A percentile compares a stretch with the other conserved stretches of the same genome.
phyloP scores from a whole-genome alignment of 2,888 invertebrate genomes.

The Carterocephalus palaemon region DNA sequence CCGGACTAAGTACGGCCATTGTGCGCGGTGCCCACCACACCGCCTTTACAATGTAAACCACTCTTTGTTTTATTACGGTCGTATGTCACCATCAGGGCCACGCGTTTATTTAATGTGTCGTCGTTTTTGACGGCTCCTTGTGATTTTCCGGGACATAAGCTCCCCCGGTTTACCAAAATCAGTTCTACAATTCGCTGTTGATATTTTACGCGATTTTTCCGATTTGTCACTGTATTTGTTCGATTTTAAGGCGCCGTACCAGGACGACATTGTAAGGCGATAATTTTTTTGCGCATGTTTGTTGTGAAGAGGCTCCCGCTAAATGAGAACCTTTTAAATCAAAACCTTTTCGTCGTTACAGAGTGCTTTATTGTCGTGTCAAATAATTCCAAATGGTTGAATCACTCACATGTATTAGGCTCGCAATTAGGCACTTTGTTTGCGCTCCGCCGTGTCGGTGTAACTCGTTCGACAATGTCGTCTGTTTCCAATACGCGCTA shows the following conservation, averaged over 20 bases:
- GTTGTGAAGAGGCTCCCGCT: too few species aligned
- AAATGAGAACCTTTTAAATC: too few species aligned
- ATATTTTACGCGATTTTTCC: slow-evolving; percentile 29
- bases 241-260: slow-evolving; percentile 37
- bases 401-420: too few species aligned
- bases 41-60: slow-evolving; percentile 58
- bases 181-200: slow-evolving; percentile 26
- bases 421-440: too few species aligned
- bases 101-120: slow-evolving; percentile 58
- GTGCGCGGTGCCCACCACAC: slow-evolving; percentile 47
- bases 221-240: slow-evolving; percentile 31
- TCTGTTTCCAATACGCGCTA: too few species aligned
- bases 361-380: too few species aligned
- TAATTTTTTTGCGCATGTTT: too few species aligned
- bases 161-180: slow-evolving; percentile 9
- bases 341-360: too few species aligned
- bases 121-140: slow-evolving; percentile 34
- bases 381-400: too few species aligned
- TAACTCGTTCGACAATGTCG: too few species aligned
- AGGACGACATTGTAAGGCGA: too few species aligned
- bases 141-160: slow-evolving; percentile 32
- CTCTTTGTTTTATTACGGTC: slow-evolving; percentile 64
- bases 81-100: slow-evolving; percentile 63
- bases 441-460: too few species aligned
- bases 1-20: slow-evolving; percentile 69